A percentile compares a stretch with the other conserved stretches of the same genome.
Conservation (phyloP, 2,113 vertebrate genomes). For the Alligator mississippiensis region DNA sequence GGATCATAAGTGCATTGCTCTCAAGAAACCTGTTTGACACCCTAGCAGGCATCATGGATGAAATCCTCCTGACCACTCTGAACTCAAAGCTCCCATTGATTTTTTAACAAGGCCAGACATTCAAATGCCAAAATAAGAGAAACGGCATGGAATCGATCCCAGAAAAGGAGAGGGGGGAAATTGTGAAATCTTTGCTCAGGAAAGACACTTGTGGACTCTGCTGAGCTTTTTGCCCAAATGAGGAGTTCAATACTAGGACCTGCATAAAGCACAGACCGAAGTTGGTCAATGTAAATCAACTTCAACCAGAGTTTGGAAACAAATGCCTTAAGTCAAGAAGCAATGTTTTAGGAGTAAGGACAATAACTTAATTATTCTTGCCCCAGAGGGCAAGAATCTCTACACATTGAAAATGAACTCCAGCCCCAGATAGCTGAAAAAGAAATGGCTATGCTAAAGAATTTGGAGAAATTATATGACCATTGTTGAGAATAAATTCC, state of each 20-base stretch:
- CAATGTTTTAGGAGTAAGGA: not conserved
- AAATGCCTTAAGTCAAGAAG: not conserved
- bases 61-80: not conserved
- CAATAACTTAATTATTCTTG: not conserved
- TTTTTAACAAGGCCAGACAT: not conserved
- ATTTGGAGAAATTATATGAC: not conserved
- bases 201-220: not conserved
- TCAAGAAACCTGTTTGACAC: not conserved
- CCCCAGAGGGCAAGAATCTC: not conserved
- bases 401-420: not conserved
- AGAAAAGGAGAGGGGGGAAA: not conserved
- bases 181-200: not conserved
- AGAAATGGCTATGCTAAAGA: rapidly evolving
- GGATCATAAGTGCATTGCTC: not conserved
- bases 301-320: not conserved
- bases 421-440: not conserved
- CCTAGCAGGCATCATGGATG: rapidly evolving
- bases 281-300: not conserved
- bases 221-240: too few species aligned
- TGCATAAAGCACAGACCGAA: not conserved
- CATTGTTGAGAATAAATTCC: not conserved
- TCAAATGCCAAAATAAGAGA: not conserved
- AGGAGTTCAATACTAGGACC: not conserved
- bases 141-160: not conserved
- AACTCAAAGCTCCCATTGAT: not conserved